Base-by-base conservation (phyloP, 2,797 vertebrate species). In the Pempheris klunzingeri region DNA sequence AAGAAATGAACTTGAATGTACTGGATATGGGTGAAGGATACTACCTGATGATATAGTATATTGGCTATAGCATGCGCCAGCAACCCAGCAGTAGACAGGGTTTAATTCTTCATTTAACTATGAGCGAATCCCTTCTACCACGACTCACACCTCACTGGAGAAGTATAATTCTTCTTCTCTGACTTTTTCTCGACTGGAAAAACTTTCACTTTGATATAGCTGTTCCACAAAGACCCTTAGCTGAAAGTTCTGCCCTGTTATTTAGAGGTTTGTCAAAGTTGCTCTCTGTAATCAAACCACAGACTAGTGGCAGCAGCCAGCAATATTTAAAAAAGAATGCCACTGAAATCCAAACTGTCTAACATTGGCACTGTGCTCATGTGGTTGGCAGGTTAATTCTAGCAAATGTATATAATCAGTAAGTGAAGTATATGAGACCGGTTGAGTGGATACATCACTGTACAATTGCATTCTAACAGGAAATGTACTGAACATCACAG, bases 211-310 rank as follows among this genome's bases (percentile, higher is more conserved):
- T 32, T 44, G 15, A 44, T 43, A 20, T 4, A 36, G 18, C 26
- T 30, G 13, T 4, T 63, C 32, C 17, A 17, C 36, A 32, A 20
- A 46, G 44, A 59, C 28, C 32, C 7, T n/a, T 2, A 22, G 41
- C 14, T n/a, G n/a, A n/a, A n/a, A 39, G 15, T 44, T 47, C 22
- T 59, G 22, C 22, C 20, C 43, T 15, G 28, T 17, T 59, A 39
- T 55, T 44, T 32, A 30, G 58, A n/a, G 14, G 38, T 38, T 59
- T 46, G 49, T 50, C 46, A 43, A 12, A 41, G 59, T 53, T 66
- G 47, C 59, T 61, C 41, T 63, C 49, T 60, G 63, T 66, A 70
- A 72, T 80, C 73, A 63, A 74, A 81, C 32, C 41, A 39, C 47
- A 28, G 34, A 54, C 60, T 1, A 0, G 4, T 65, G 59, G 20